Evolutionary conservation across 2,113 vertebrate genomes (phyloP).

Genomic region (Cryptoleucopteryx plumbea): DNA sequence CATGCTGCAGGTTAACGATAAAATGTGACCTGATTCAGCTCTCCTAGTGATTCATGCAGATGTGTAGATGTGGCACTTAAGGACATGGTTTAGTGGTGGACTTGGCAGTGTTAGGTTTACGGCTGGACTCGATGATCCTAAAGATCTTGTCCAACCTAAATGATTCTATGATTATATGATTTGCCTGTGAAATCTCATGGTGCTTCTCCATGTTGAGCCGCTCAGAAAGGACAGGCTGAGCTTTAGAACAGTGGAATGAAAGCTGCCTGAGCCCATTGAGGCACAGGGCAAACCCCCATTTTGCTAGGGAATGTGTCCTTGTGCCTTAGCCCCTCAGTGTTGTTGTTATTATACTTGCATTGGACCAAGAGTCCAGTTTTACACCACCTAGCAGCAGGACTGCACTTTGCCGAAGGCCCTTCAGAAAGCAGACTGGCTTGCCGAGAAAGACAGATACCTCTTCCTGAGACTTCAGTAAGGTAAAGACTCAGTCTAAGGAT

Average conservation of each 20-base stretch:
- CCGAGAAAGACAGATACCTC: background rate
- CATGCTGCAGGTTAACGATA: background rate
- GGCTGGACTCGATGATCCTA: background rate
- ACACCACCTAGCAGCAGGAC: background rate
- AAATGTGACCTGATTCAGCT: background rate
- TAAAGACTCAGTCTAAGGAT: background rate
- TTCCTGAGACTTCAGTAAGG: background rate
- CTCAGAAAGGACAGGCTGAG: background rate
- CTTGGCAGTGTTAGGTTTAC: background rate
- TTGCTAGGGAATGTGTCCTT: background rate
- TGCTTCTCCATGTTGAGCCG: background rate
- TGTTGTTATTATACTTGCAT: fast-evolving
- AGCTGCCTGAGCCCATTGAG: background rate
- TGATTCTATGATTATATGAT: background rate
- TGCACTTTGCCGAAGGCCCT: background rate
- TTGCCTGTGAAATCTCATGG: background rate
- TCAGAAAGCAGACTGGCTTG: background rate
- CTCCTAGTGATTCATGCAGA: background rate
- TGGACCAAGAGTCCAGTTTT: background rate
- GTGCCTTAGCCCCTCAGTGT: background rate
- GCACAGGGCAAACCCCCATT: background rate
- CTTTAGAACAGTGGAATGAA: background rate
- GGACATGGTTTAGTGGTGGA: background rate
- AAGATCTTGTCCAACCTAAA: background rate
- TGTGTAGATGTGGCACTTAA: background rate